Percentiles rank a stretch among this genome's conserved stretches.
These are phyloP conservation scores for Oxyteleia sp. DNA, from an alignment of 2,888 invertebrate genomes.

Conservation along the genomic window DNA sequence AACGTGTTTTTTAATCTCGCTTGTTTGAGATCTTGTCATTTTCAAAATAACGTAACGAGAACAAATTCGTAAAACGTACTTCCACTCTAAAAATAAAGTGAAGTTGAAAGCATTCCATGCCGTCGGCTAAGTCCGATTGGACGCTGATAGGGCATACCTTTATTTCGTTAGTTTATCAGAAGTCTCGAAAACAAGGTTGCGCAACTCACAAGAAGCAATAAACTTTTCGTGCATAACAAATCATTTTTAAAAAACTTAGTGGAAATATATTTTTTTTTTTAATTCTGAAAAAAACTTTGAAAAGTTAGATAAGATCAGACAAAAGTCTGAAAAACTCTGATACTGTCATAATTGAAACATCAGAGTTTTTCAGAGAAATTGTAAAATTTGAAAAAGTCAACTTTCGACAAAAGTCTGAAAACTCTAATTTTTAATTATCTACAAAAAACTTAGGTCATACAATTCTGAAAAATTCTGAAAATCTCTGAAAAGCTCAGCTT, in stretches of 20 bases:
- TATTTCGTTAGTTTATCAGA: background rate
- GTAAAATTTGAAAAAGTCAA: too few species aligned
- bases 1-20: background rate
- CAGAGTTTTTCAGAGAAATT: too few species aligned
- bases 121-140: background rate
- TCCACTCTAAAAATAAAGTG: constrained; percentile 8
- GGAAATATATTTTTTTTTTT: too few species aligned
- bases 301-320: too few species aligned
- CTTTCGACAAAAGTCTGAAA: too few species aligned
- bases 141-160: background rate
- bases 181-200: background rate
- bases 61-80: constrained; percentile 1
- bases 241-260: background rate
- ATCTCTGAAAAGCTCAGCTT: too few species aligned
- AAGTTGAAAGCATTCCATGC: background rate
- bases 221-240: background rate
- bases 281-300: too few species aligned
- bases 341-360: too few species aligned
- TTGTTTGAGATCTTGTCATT: background rate
- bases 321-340: too few species aligned
- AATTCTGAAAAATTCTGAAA: too few species aligned
- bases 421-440: too few species aligned
- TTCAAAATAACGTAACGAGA: background rate
- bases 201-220: background rate
- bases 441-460: too few species aligned